These are phyloP conservation scores for Acanthochromis polyacanthus DNA, from an alignment of 2,113 vertebrate species.

Conservation along the genomic window DNA sequence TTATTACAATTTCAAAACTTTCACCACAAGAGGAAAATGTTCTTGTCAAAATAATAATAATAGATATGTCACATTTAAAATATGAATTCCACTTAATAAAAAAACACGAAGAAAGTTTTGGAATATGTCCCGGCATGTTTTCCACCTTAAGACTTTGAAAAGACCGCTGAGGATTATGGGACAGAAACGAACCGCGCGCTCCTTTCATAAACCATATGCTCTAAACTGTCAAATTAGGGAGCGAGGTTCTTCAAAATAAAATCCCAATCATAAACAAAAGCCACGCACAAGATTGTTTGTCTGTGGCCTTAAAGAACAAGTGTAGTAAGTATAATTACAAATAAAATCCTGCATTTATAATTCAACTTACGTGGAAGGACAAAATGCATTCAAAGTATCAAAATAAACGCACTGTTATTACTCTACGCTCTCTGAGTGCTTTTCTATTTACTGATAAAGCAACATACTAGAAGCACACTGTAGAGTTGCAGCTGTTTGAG, in stretches of 20 bases:
- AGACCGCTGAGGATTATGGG: conserved; percentile 80
- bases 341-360: too few relatives aligned
- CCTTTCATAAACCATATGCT: background rate
- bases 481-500: too few relatives aligned
- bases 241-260: conserved; percentile 48
- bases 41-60: background rate
- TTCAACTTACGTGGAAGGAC: too few relatives aligned
- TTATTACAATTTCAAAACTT: background rate
- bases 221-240: background rate
- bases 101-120: background rate
- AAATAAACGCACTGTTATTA: background rate
- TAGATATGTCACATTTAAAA: too few relatives aligned
- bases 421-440: too few relatives aligned
- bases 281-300: too few relatives aligned
- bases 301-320: too few relatives aligned
- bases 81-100: background rate
- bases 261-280: background rate
- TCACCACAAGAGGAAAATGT: background rate
- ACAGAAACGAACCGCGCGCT: conserved; percentile 57
- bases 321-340: too few relatives aligned
- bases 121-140: background rate
- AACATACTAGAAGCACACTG: too few relatives aligned
- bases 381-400: background rate
- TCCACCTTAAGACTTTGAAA: conserved; percentile 24
- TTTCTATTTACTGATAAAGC: too few relatives aligned